Conservation (phyloP, 1,140 invertebrate genomes). For the Drosophila lowei region DNA sequence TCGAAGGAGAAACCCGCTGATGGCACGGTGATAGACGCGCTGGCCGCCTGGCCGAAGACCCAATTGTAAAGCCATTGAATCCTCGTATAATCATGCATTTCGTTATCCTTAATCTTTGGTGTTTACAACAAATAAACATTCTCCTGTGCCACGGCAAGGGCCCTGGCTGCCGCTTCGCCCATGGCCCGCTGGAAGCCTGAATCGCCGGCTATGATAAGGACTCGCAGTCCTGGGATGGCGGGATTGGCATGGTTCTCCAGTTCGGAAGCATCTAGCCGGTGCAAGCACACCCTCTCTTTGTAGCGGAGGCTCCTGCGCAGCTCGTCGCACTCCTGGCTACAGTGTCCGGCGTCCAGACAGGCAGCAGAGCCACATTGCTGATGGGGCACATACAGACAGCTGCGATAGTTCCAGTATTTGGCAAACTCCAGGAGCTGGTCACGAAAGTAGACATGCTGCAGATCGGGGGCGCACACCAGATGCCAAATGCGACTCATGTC, state of each 20-base stretch:
- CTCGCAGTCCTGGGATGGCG: neutral
- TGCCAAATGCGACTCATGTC: conserved; percentile 70
- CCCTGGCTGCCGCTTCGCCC: conserved; percentile 3
- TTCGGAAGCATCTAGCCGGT: conserved; percentile 36
- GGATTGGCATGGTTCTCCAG: neutral
- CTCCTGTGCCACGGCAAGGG: conserved; percentile 19
- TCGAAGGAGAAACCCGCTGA: conserved; percentile 15
- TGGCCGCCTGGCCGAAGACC: conserved; percentile 42
- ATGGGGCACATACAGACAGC: conserved; percentile 62
- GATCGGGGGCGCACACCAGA: conserved; percentile 59
- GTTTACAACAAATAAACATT: conserved; percentile 53
- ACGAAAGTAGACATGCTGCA: conserved; percentile 70
- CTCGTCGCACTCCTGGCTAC: conserved; percentile 23
- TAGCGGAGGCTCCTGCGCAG: conserved; percentile 47
- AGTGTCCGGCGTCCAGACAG: conserved; percentile 12
- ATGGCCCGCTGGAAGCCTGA: conserved; percentile 43
- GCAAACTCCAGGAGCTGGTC: conserved; percentile 58
- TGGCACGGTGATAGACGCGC: conserved; percentile 11
- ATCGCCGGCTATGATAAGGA: conserved; percentile 59
- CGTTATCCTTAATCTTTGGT: neutral
- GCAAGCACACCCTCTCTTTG: conserved; percentile 41
- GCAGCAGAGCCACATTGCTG: conserved; percentile 18
- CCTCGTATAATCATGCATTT: no score
- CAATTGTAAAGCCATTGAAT: conserved; percentile 21
- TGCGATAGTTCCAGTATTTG: conserved; percentile 74